Evolutionary conservation across 2,888 invertebrate genomes (phyloP).

Genomic region (Zonitis immaculata): DNA sequence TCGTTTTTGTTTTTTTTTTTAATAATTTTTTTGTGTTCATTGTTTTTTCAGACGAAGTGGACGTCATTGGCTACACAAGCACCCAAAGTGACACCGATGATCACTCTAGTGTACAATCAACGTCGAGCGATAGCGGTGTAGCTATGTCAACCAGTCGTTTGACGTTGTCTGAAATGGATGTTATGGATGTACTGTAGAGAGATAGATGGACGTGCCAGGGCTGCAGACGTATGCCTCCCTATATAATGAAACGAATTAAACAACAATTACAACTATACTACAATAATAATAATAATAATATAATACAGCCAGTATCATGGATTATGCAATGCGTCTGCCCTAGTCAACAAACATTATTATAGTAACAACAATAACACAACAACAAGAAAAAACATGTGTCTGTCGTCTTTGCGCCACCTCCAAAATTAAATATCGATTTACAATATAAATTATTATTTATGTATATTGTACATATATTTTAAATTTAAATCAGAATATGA

Average conservation of each 20-base stretch:
- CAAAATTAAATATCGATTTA: constrained; percentile 34
- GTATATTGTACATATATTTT: constrained; percentile 47
- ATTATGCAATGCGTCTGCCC: constrained; percentile 33
- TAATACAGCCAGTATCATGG: too few species aligned
- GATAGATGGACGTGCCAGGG: constrained; percentile 27
- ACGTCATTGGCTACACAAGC: constrained; percentile 80
- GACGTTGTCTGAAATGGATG: constrained; percentile 59
- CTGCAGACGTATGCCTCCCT: constrained; percentile 34
- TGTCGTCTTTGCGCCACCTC: constrained; percentile 24
- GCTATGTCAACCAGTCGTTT: constrained; percentile 64
- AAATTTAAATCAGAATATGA: constrained; percentile 40
- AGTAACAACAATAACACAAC: background rate
- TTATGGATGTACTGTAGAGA: constrained; percentile 52
- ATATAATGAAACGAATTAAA: too few species aligned
- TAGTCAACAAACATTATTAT: constrained; percentile 37
- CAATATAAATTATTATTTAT: constrained; percentile 42
- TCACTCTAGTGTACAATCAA: constrained; percentile 71
- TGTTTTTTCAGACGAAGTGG: constrained; percentile 74
- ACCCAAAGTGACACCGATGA: constrained; percentile 82
- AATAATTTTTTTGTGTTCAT: too few species aligned
- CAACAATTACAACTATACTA: too few species aligned
- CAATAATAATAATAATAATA: too few species aligned
- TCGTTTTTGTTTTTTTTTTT: too few species aligned
- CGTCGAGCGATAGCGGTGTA: constrained; percentile 69
- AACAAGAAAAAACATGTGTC: constrained; percentile 22